Evolutionary conservation across 2,113 vertebrate genomes (phyloP), one percentile per base, ranked within the genome.

Genomic region (rabbit (Oryctolagus cuniculus)): DNA sequence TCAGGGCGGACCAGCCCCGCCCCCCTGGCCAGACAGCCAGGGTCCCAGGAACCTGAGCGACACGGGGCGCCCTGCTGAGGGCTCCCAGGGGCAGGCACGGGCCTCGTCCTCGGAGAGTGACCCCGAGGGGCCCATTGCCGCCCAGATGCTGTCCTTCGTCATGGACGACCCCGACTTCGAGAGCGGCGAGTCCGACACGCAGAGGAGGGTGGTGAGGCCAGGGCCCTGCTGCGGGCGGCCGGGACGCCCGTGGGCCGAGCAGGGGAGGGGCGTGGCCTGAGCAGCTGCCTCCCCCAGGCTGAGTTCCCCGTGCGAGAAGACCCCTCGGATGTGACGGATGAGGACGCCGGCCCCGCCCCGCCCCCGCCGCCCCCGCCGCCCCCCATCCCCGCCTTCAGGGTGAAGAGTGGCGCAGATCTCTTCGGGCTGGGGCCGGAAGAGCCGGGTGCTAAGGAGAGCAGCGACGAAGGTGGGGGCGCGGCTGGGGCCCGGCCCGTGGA

Each of bases 141-240:
- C 99, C 24, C 99, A 99, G 97, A 99, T 99, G 99, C 98, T 99
- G 44, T 99, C 99, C 0, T 99, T 99, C 3, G 97, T 99, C 94
- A 99, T 99, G 99, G 99, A 99, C 1, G 99, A 99, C 97, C 99
- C 99, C 0, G 99, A 99, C 97, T 99, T 99, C 0, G 99, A 99
- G 84, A 99, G 99, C 0, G 99, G 99, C 63, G 99, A 98, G 10
- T 99, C 99, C 0, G 99, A 99, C 67, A 97, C 97, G 17, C 99
- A 98, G 78, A 97, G 96, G 70, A 98, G 97, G 98, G 98, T 93
- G 97, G 98, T 98, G 91, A 98, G 96, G 87, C 86, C 2, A 0
- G 49, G 49, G 10, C 16, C 12, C 15, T 44, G 44, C 44, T 44
- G 44, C 7, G 6, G 44, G 1, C 17, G 19, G 55, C 15, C 19